A percentile compares a stretch with the other conserved stretches of the same genome.
These are phyloP conservation scores for Tringa solitaria DNA, from an alignment of 2,113 vertebrate species.

Conservation along the genomic window DNA sequence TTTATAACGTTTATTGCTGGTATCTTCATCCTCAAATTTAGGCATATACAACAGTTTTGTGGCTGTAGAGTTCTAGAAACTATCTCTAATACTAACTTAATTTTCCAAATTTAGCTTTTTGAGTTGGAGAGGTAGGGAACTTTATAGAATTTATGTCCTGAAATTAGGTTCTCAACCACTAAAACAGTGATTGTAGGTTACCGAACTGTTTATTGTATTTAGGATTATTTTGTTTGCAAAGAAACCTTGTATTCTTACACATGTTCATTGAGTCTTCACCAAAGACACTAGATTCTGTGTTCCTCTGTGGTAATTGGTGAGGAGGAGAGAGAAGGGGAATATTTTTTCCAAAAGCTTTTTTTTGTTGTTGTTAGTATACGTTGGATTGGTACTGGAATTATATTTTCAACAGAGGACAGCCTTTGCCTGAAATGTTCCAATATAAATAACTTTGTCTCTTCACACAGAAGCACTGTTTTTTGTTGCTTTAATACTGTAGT, in stretches of 20 bases:
- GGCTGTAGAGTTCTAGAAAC: background rate
- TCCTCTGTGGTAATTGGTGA: background rate
- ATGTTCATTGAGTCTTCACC: background rate
- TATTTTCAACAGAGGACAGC: background rate
- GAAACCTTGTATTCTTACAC: fast-evolving
- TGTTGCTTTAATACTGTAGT: background rate
- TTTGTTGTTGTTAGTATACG: background rate
- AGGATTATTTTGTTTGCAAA: background rate
- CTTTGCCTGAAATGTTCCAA: background rate
- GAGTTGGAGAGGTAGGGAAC: background rate
- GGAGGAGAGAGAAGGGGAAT: background rate
- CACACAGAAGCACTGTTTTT: background rate
- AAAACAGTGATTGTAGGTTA: background rate
- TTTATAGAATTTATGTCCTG: background rate
- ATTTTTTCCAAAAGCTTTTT: background rate
- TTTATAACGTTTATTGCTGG: background rate
- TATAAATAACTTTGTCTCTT: background rate
- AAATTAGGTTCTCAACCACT: background rate
- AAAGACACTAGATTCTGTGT: background rate
- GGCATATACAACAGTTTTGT: background rate
- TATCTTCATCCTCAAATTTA: background rate
- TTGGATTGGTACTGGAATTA: background rate
- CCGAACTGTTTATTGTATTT: background rate
- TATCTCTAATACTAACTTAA: background rate
- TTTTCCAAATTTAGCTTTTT: background rate